Conservation (phyloP, 1,140 invertebrate genomes). For the Tetramorium simillimum region DNA sequence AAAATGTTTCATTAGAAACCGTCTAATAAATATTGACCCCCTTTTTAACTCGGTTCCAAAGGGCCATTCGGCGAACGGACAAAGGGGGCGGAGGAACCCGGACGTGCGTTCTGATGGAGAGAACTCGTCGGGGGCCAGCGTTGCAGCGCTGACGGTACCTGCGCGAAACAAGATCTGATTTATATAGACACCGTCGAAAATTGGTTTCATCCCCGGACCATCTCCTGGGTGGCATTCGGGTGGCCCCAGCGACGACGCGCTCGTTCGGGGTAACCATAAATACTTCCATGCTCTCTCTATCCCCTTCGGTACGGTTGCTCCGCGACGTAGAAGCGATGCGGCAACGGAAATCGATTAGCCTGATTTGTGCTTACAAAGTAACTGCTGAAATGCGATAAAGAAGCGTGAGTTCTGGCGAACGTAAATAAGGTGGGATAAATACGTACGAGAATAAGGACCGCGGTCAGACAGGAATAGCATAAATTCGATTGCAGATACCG, state of each 20-base stretch:
- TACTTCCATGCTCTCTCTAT: constrained; percentile 61
- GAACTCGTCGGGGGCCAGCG: background rate
- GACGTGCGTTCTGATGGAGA: background rate
- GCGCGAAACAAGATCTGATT: constrained; percentile 83
- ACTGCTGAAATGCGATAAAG: constrained; percentile 58
- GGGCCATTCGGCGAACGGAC: constrained; percentile 63
- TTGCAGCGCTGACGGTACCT: constrained; percentile 66
- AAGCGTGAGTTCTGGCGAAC: constrained; percentile 1
- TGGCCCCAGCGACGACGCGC: constrained; percentile 68
- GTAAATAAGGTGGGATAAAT: constrained; percentile 37
- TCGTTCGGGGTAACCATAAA: constrained; percentile 73
- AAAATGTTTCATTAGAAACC: constrained; percentile 83
- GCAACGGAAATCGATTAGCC: constrained; percentile 69
- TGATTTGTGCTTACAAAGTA: constrained; percentile 43
- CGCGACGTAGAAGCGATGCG: constrained; percentile 35
- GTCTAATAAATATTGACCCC: constrained; percentile 82
- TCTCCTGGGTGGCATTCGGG: constrained; percentile 79
- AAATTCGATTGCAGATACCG: constrained; percentile 9
- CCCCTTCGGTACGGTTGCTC: constrained; percentile 15
- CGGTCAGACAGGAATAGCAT: background rate
- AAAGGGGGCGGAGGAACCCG: background rate
- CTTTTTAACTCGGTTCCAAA: constrained; percentile 76
- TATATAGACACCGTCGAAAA: constrained; percentile 81
- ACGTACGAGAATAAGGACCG: background rate
- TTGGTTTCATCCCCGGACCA: constrained; percentile 81